phyloP scores from a whole-genome alignment of 2,113 vertebrate genomes.

The Gopherus flavomarginatus region DNA sequence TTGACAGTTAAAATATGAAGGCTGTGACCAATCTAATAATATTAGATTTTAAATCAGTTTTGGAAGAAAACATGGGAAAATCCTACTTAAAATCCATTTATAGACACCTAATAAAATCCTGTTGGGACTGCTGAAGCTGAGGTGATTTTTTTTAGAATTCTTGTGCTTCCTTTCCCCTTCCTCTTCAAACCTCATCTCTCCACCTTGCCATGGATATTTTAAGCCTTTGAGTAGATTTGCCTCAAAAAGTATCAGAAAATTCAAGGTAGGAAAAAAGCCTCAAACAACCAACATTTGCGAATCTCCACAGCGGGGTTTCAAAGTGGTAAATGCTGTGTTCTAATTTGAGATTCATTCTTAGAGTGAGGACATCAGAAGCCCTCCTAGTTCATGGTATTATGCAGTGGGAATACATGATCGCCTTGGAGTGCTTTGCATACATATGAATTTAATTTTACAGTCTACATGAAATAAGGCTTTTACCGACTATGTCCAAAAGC shows the following conservation, averaged over 20 bases:
- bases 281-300: background rate
- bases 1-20: constrained; percentile 84
- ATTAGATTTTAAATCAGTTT: constrained; percentile 81
- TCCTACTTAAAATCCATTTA: constrained; percentile 69
- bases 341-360: constrained; percentile 48
- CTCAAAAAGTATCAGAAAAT: constrained; percentile 43
- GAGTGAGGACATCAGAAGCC: background rate
- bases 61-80: constrained; percentile 72
- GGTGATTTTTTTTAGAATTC: constrained; percentile 36
- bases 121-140: constrained; percentile 48
- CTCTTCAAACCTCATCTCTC: background rate
- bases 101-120: constrained; percentile 67
- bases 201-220: constrained; percentile 7
- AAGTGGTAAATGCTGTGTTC: constrained; percentile 13
- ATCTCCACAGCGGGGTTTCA: constrained; percentile 5
- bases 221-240: constrained; percentile 24
- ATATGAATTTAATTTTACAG: background rate
- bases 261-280: background rate
- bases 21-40: constrained; percentile 81
- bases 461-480: background rate
- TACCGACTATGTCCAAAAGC: background rate
- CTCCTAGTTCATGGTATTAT: background rate
- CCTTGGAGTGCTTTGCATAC: background rate
- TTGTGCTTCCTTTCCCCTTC: constrained; percentile 31
- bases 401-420: background rate